These are phyloP conservation scores for Drosophila funebris DNA, from an alignment of 1,140 invertebrate species.

Conservation along the genomic window DNA sequence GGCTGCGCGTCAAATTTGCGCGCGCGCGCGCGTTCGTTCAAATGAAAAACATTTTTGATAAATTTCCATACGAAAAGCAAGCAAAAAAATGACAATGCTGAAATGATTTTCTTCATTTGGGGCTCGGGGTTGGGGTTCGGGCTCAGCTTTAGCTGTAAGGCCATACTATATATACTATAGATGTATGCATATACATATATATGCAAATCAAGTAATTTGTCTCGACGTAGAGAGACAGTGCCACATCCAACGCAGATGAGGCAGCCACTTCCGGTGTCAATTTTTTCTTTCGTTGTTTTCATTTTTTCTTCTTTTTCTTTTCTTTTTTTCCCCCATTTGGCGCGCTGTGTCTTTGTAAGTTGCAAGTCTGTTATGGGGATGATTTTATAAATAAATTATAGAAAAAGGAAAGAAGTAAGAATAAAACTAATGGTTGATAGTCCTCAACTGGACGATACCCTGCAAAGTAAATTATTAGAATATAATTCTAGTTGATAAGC, in stretches of 20 bases:
- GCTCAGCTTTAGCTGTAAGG: slow-evolving; percentile 18
- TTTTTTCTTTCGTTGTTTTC: slow-evolving; percentile 42
- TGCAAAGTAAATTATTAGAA: not conserved
- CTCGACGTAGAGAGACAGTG: slow-evolving; percentile 46
- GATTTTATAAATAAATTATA: slow-evolving; percentile 77
- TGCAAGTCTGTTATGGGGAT: slow-evolving; percentile 61
- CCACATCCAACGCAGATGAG: slow-evolving; percentile 57
- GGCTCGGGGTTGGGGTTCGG: not conserved
- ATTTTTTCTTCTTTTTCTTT: slow-evolving; percentile 13
- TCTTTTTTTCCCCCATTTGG: not conserved
- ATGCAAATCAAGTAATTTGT: slow-evolving; percentile 82
- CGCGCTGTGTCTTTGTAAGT: slow-evolving; percentile 20
- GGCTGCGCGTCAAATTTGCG: slow-evolving; percentile 68
- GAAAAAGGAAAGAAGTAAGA: slow-evolving; percentile 39
- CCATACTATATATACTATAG: slow-evolving; percentile 36
- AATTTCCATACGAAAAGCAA: slow-evolving; percentile 72
- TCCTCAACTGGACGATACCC: not conserved
- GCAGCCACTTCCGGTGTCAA: slow-evolving; percentile 78
- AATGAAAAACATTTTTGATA: slow-evolving; percentile 52
- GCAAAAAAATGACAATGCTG: slow-evolving; percentile 75
- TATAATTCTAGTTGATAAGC: not conserved
- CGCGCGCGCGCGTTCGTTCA: slow-evolving; percentile 28
- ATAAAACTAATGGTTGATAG: not conserved
- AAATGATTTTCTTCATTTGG: slow-evolving; percentile 62
- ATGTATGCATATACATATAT: slow-evolving; percentile 27